phyloP scores from a whole-genome alignment of 2,888 invertebrate genomes.

The Ariolimax columbianus region DNA sequence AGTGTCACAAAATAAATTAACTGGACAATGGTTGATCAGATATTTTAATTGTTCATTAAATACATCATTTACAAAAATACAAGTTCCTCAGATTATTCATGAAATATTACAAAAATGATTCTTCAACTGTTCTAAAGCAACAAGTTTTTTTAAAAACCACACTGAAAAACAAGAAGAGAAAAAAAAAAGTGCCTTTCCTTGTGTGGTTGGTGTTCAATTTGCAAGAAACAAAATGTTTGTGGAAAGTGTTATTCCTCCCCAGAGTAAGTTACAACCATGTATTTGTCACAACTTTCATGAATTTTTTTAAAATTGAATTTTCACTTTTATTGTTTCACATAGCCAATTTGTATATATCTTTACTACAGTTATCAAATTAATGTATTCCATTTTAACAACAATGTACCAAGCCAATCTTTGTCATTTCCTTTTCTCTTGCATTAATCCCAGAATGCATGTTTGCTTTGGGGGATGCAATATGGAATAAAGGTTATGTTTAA shows the following conservation, averaged over 20 bases:
- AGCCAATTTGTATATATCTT: background rate
- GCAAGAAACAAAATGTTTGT: background rate
- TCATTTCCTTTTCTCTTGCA: background rate
- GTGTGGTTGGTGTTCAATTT: background rate
- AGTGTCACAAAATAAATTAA: background rate
- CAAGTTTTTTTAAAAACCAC: background rate
- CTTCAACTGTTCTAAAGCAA: too few species aligned
- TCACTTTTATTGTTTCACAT: background rate
- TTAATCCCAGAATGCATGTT: background rate
- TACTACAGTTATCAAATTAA: background rate
- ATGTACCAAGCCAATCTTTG: constrained; percentile 14
- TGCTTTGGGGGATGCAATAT: background rate
- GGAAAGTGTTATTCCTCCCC: background rate
- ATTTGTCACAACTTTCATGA: background rate
- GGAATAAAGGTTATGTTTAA: background rate
- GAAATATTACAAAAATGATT: background rate
- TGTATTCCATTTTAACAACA: background rate
- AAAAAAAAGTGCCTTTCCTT: constrained; percentile 4
- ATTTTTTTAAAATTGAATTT: background rate
- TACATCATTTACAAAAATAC: background rate
- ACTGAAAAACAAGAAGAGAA: background rate
- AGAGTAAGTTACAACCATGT: background rate
- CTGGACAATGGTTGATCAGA: background rate
- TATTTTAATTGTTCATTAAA: background rate
- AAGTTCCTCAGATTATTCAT: background rate